phyloP scores from a whole-genome alignment of 2,888 invertebrate genomes.

The Napeogenes sylphis region DNA sequence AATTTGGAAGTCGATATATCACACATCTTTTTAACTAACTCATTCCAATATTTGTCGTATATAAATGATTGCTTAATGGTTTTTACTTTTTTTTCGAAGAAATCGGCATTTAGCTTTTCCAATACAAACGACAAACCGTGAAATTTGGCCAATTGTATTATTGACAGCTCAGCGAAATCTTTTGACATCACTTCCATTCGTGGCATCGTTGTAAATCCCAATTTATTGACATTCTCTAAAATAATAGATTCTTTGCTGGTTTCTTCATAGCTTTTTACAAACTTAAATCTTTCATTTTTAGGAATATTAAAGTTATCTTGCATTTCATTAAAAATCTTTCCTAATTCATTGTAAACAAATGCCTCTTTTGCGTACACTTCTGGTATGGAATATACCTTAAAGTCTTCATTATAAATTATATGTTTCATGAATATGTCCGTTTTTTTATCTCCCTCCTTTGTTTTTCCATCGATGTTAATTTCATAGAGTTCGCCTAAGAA shows the following conservation, averaged over 20 bases:
- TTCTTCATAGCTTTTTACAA: constrained; percentile 43
- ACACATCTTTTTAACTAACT: constrained; percentile 32
- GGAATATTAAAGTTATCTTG: constrained; percentile 46
- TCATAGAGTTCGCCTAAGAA: constrained; percentile 46
- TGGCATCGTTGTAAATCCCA: constrained; percentile 42
- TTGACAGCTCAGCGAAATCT: constrained; percentile 44
- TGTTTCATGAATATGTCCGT: constrained; percentile 50
- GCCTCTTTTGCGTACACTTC: constrained; percentile 46
- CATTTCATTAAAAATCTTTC: constrained; percentile 39
- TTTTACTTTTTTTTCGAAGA: constrained; percentile 39
- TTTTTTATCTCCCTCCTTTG: constrained; percentile 32
- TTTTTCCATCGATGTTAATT: constrained; percentile 42
- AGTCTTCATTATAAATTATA: constrained; percentile 37
- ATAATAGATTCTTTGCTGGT: constrained; percentile 43
- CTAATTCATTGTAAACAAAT: constrained; percentile 46
- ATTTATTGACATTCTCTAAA: constrained; percentile 46
- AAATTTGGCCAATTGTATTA: constrained; percentile 52
- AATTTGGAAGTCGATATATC: constrained; percentile 33
- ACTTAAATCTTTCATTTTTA: constrained; percentile 39
- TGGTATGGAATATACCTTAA: constrained; percentile 40
- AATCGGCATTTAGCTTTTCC: constrained; percentile 41
- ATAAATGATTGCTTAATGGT: constrained; percentile 27
- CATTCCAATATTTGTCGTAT: constrained; percentile 39
- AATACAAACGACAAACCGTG: constrained; percentile 50
- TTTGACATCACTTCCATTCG: constrained; percentile 45